Base-by-base conservation (phyloP, 2,113 vertebrate species). In the Craseonycteris thonglongyai region DNA sequence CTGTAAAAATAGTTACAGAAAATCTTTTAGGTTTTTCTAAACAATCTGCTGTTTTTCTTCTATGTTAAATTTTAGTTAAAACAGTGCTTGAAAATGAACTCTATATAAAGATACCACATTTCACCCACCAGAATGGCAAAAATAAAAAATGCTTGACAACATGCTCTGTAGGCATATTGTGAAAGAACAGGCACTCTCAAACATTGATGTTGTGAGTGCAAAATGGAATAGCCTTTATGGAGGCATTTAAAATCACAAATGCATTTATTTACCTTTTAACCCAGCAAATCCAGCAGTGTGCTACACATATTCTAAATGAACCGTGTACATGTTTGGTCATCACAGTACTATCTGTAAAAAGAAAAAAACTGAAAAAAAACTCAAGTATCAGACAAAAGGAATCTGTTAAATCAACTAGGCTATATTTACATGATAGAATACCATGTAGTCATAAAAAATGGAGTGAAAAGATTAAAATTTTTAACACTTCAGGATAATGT, bases 51-150 rank as follows among this genome's bases (percentile, higher is more conserved):
- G 30, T 81, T 90, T 94, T 82, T 59, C 30, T 35, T 95, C 68
- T 82, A 63, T 56, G 33, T 51, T 87, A 49, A 63, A 54, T 92
- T 81, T 88, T 84, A n/a, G 4, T 56, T 66, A 90, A 91, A 76
- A 95, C 18, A 7, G 21, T 82, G 38, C 63, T 91, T 96, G 72
- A 82, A 93, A 79, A 88, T 83, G 18, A 93, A 68, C 68, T 49
- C 26, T 42, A 51, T 40, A 19, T 21, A 69, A 74, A 79, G 72
- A 22, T 24, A 49, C 28, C 11, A 49, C n/a, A 59, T 81, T 40
- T 88, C n/a, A 66, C 47, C 47, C 61, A 49, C 74, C 61, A 82
- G 56, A 65, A n/a, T 51, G 24, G 45, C 15, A 69, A 72, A 79
- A 72, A 38, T 28, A 0, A 42, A 54, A 58, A 66, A 9, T 11